Conservation (phyloP, 2,113 vertebrate genomes). For the Otocyon megalotis region DNA sequence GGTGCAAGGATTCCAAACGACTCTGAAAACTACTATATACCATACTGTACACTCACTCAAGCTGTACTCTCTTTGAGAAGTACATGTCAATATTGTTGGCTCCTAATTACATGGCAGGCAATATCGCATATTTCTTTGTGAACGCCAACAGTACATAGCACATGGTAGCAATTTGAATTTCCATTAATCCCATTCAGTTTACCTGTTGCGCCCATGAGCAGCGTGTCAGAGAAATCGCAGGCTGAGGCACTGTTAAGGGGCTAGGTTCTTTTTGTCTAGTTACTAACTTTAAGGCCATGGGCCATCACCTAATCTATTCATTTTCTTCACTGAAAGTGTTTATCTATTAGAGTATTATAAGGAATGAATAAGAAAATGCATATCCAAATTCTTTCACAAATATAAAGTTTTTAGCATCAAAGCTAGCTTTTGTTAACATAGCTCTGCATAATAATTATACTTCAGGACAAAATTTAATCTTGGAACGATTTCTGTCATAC, state of each 20-base stretch:
- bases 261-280: background rate
- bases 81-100: background rate
- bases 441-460: background rate
- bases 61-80: background rate
- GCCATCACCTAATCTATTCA: background rate
- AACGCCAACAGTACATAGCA: background rate
- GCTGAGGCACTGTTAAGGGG: rapidly evolving
- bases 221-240: background rate
- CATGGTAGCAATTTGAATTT: background rate
- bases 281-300: background rate
- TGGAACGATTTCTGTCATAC: background rate
- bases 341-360: background rate
- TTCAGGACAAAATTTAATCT: background rate
- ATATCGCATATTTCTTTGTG: background rate
- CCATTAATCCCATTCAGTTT: background rate
- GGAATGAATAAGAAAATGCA: background rate
- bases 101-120: background rate
- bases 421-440: background rate
- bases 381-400: background rate
- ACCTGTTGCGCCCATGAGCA: background rate
- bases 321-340: background rate
- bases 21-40: background rate
- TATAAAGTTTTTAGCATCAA: background rate
- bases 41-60: background rate
- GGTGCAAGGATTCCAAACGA: background rate